Evolutionary conservation across 64 coral and sea anemone genomes (phyloP).

Genomic region (Porites australiensis): DNA sequence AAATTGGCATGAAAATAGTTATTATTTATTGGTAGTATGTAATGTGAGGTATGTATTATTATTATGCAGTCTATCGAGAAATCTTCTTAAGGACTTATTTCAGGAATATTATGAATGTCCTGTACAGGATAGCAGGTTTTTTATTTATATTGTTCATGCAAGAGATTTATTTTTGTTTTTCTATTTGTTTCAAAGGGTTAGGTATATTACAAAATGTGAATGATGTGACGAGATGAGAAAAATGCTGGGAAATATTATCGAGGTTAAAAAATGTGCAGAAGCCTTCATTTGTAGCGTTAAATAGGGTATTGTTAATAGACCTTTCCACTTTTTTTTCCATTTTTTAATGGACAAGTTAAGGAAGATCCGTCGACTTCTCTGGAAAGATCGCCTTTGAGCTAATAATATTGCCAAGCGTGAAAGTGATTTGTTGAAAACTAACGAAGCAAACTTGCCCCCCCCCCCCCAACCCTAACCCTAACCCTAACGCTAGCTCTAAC

Average conservation of each 20-base stretch:
- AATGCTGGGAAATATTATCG: neutral
- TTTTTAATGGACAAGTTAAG: no score
- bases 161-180: conserved; percentile 32
- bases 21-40: conserved; percentile 1
- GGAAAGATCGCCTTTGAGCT: no score
- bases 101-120: neutral
- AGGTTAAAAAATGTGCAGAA: no score
- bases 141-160: neutral
- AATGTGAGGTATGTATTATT: neutral
- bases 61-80: neutral
- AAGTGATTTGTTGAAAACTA: no score
- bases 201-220: neutral
- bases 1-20: no score
- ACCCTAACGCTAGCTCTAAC: no score
- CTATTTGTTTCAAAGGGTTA: conserved; percentile 40
- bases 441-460: neutral
- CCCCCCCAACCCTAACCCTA: neutral
- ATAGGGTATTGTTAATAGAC: no score
- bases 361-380: no score
- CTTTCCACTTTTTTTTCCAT: no score
- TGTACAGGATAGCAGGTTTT: neutral
- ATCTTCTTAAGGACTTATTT: neutral
- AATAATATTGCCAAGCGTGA: no score
- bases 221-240: neutral
- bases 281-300: no score